Base-by-base conservation (phyloP, 2,888 invertebrate genomes). In the Polietes domitor region DNA sequence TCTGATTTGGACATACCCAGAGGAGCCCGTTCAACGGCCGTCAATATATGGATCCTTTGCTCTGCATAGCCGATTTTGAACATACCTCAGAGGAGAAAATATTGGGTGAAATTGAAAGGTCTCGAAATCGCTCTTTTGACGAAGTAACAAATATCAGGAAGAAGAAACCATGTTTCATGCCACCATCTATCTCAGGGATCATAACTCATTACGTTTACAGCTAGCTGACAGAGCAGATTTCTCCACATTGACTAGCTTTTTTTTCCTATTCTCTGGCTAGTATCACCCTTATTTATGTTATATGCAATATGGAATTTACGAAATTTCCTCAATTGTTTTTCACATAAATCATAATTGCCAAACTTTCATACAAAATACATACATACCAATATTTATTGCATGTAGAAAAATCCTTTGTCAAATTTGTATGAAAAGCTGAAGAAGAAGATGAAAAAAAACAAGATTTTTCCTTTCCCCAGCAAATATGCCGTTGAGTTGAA, bases 371-470 rank as follows among this genome's bases (percentile, higher is more conserved):
- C 28, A 61, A 61, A 61, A 47, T n/a, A 15, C 21, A 21, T n/a
- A n/a, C n/a, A n/a, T n/a, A n/a, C n/a, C n/a, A 63, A 37, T 76
- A 83, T 61, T 19, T 61, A 68, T 83, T 82, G 53, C 9, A 78
- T 32, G 15, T 24, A 37, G 41, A 72, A 74, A 70, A 63, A 50
- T 53, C 37, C 24, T 65, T 79, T 82, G 58, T 70, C 37, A 21
- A 53, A 80, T 55, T 55, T 73, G 21, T 65, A 37, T 43, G 21
- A 76, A 81, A 76, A 71, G 15, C 58, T 37, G n/a, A 3, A 28
- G n/a, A 61, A 53, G n/a, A 26, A 61, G n/a, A n/a, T n/a, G n/a
- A n/a, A 76, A 1, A 41, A 50, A 77, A 70, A 26, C n/a, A 32
- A 12, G 65, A 76, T 70, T 41, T 75, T 68, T 50, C 10, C 24